phyloP scores from a whole-genome alignment of 1,140 invertebrate genomes.

The Melitaea cinxia region DNA sequence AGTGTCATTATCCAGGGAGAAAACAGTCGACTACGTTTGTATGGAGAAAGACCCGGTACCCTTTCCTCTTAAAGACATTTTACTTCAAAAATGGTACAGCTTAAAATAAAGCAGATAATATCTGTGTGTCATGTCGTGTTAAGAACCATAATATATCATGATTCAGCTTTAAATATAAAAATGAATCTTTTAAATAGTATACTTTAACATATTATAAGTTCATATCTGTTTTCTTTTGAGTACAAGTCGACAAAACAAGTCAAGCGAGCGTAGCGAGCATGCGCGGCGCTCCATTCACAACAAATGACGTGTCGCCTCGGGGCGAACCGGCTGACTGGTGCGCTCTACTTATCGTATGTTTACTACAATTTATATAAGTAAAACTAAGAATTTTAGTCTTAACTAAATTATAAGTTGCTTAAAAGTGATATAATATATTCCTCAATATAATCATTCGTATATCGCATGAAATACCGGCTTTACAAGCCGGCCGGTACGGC shows the following conservation, averaged over 20 bases:
- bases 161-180: too few relatives aligned
- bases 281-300: slow-evolving; percentile 66
- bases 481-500: slow-evolving; percentile 49
- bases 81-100: too few relatives aligned
- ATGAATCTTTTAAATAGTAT: background rate
- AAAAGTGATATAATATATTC: background rate
- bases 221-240: slow-evolving; percentile 29
- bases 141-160: too few relatives aligned
- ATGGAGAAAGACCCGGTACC: too few relatives aligned
- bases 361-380: slow-evolving; percentile 1
- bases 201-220: background rate
- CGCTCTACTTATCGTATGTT: slow-evolving; percentile 39
- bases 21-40: too few relatives aligned
- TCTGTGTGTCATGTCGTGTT: too few relatives aligned
- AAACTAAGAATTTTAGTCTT: background rate
- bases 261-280: slow-evolving; percentile 56
- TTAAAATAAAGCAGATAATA: too few relatives aligned
- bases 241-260: slow-evolving; percentile 36
- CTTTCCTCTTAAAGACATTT: too few relatives aligned
- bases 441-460: background rate
- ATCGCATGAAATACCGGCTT: slow-evolving; percentile 27
- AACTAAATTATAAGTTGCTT: background rate
- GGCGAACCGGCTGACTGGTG: slow-evolving; percentile 43
- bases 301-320: slow-evolving; percentile 54
- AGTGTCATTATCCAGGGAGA: too few relatives aligned